A percentile compares a stretch with the other conserved stretches of the same genome.
Evolutionary conservation across 2,888 invertebrate genomes (phyloP).

Genomic region (Drosophila recens): DNA sequence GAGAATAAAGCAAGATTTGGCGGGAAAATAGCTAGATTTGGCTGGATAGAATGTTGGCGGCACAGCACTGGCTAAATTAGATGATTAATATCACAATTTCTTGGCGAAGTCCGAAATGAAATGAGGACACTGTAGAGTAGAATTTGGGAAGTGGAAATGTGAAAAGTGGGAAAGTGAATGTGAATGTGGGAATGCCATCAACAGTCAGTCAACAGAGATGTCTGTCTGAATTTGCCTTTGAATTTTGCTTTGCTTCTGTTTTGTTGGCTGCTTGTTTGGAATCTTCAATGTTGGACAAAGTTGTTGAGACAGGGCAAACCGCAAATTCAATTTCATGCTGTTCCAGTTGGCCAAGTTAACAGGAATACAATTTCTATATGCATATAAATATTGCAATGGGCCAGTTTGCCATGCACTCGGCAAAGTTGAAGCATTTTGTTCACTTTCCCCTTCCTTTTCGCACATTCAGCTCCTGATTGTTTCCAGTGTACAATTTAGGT

Average conservation of each 20-base stretch:
- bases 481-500: not conserved
- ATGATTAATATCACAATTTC: not conserved
- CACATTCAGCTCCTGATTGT: not conserved
- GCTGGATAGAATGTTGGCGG: too few species aligned
- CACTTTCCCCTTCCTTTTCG: not conserved
- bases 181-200: not conserved
- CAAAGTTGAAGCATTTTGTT: not conserved
- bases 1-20: too few species aligned
- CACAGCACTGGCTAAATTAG: not conserved
- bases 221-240: constrained; percentile 5
- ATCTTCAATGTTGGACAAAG: not conserved
- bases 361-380: not conserved
- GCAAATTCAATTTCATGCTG: constrained; percentile 18
- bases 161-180: not conserved
- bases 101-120: not conserved
- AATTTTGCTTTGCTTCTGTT: not conserved
- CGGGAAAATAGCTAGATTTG: too few species aligned
- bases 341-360: not conserved
- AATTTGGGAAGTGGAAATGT: not conserved
- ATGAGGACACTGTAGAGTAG: too few species aligned
- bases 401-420: not conserved
- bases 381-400: not conserved
- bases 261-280: not conserved
- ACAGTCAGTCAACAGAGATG: constrained; percentile 1
- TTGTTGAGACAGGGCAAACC: constrained; percentile 13